Evolutionary conservation across 2,113 vertebrate genomes (phyloP).

Genomic region (Lynx canadensis): DNA sequence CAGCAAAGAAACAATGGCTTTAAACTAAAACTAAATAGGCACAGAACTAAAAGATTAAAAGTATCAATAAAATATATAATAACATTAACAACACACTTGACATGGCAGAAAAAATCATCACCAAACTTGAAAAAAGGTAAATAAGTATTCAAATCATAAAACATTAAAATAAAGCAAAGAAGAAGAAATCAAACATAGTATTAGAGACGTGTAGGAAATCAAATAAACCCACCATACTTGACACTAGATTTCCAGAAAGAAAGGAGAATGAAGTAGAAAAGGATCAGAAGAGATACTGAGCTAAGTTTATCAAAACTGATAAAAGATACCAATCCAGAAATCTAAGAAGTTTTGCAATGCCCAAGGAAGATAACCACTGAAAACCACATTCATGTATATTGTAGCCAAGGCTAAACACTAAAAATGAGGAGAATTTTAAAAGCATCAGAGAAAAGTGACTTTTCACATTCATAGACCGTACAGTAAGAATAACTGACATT

Average conservation of each 20-base stretch:
- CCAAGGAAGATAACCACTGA: not conserved
- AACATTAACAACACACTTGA: not conserved
- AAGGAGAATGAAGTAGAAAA: not conserved
- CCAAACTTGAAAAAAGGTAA: not conserved
- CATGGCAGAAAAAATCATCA: not conserved
- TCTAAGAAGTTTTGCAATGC: not conserved
- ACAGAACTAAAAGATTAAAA: not conserved
- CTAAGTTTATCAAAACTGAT: not conserved
- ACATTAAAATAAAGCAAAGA: not conserved
- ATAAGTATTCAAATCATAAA: not conserved
- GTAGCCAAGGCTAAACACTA: not conserved
- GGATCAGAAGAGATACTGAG: not conserved
- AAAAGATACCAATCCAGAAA: not conserved
- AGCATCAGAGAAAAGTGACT: not conserved
- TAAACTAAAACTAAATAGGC: not conserved
- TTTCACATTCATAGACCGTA: not conserved
- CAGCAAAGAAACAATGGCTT: not conserved
- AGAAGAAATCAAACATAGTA: not conserved
- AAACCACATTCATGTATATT: not conserved
- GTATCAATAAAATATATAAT: not conserved
- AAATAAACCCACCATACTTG: not conserved
- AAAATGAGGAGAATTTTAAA: not conserved
- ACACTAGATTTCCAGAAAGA: not conserved
- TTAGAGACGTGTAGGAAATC: not conserved
- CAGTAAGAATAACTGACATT: not conserved